Base-by-base conservation (phyloP, 2,113 vertebrate species). In the Elachura formosa region DNA sequence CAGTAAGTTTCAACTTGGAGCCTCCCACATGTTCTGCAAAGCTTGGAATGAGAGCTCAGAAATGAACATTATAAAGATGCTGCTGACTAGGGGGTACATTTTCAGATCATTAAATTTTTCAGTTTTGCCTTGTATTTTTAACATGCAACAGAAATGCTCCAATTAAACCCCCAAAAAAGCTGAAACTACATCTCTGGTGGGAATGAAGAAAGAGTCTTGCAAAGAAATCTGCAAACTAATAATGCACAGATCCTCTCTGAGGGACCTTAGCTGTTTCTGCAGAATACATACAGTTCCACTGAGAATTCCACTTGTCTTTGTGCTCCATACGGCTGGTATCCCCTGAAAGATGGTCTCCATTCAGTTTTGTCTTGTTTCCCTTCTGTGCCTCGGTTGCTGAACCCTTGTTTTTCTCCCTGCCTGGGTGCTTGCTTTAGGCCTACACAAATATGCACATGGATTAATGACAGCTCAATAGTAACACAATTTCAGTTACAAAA, bases 271-370 rank as follows among this genome's bases (percentile, higher is more conserved):
- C 7, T 54, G 23, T 61, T 23, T 58, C 22, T 40, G 2, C 28
- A 54, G 8, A 16, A 66, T 8, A 97, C 98, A 6, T 95, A 99
- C 99, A 80, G 98, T n/a, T 98, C 95, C 46, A 87, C 40, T 10
- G 96, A 89, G 20, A 96, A 97, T 64, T 98, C 98, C 25, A 33
- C 94, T 58, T 97, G 96, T 56, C 80, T 77, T 77, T 98, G 96
- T 1, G 93, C 95, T 63, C 97, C 96, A 75, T 89, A 97, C 45
- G 95, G 76, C 67, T 73, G 89, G 9, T 93, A 94, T 54, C 98
- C 97, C 52, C 94, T 95, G 75, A 97, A 97, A 45, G 88, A 90
- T 3, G 94, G 54, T 67, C 95, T 98, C 96, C 97, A 94, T 40
- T 96, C 96, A 26, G 81, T 76, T 97, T 97, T 97, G 14, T 98